Percentiles rank a stretch among this genome's conserved stretches.
Conservation (phyloP, 30 jellyfish, hydroid and myxozoan species). For the Rhopilema esculentum region DNA sequence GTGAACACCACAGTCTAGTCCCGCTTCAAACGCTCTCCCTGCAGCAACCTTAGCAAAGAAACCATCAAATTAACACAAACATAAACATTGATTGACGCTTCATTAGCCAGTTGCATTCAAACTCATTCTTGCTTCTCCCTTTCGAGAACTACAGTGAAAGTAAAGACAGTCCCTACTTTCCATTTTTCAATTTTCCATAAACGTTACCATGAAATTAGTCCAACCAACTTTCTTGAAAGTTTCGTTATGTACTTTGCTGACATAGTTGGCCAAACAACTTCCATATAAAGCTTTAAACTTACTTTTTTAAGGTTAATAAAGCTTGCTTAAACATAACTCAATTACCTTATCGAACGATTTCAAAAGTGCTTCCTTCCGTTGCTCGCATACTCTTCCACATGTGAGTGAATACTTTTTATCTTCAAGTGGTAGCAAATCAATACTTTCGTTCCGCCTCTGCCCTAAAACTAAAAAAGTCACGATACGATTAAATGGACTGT, state of each 20-base stretch:
- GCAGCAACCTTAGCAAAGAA: conserved; percentile 46
- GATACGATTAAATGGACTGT: too few species aligned
- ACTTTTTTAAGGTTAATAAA: too few species aligned
- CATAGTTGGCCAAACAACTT: too few species aligned
- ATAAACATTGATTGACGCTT: too few species aligned
- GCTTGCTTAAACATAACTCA: neutral
- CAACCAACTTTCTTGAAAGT: too few species aligned
- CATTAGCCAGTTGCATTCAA: too few species aligned
- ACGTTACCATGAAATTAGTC: too few species aligned
- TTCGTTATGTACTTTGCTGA: too few species aligned
- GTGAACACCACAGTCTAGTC: conserved; percentile 83
- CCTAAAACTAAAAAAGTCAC: conserved; percentile 31
- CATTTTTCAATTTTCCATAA: neutral
- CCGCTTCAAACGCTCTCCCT: conserved; percentile 72
- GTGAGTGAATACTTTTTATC: neutral
- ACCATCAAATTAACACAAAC: too few species aligned
- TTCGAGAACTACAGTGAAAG: too few species aligned
- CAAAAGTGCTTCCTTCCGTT: conserved; percentile 44
- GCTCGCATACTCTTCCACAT: conserved; percentile 32
- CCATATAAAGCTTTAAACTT: too few species aligned
- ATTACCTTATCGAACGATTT: conserved; percentile 56
- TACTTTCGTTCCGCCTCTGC: conserved; percentile 15
- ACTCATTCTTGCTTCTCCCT: too few species aligned
- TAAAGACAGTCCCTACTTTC: neutral
- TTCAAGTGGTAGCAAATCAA: conserved; percentile 35